phyloP scores from a whole-genome alignment of 53 echinoderm and acorn worm genomes.

The Echinometra lucunter region DNA sequence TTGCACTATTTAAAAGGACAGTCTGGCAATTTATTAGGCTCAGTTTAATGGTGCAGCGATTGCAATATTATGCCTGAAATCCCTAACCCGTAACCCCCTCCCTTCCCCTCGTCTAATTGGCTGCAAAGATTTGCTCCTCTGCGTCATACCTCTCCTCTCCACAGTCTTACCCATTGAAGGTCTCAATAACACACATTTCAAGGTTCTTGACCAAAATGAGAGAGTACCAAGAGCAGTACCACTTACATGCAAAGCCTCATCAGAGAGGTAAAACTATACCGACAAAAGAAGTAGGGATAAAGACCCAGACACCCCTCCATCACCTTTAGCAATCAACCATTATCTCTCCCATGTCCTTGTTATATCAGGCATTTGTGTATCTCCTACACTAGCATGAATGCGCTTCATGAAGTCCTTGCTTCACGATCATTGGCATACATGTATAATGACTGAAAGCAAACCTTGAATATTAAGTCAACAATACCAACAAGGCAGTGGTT shows the following conservation, averaged over 20 bases:
- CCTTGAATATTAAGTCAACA: neutral
- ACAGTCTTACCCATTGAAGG: neutral
- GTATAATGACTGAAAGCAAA: neutral
- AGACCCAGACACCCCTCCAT: constrained; percentile 2
- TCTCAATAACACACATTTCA: neutral
- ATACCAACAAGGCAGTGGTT: neutral
- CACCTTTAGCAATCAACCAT: neutral
- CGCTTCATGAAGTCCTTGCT: neutral
- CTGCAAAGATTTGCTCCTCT: neutral
- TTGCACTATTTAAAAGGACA: neutral
- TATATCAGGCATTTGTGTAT: neutral
- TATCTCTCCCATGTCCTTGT: neutral
- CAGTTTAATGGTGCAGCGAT: neutral
- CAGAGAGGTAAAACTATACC: neutral
- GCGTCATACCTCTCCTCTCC: neutral
- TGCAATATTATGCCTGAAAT: neutral
- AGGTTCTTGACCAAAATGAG: neutral
- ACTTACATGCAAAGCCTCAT: constrained; percentile 24
- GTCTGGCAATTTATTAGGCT: neutral
- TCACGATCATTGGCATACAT: neutral
- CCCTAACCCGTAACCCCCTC: neutral
- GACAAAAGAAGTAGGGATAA: constrained; percentile 21
- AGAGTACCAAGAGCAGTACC: constrained; percentile 10
- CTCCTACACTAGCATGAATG: neutral
- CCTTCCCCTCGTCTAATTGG: neutral